These are phyloP conservation scores for Nannoperca australis DNA, from an alignment of 2,797 vertebrate genomes.

Conservation along the genomic window DNA sequence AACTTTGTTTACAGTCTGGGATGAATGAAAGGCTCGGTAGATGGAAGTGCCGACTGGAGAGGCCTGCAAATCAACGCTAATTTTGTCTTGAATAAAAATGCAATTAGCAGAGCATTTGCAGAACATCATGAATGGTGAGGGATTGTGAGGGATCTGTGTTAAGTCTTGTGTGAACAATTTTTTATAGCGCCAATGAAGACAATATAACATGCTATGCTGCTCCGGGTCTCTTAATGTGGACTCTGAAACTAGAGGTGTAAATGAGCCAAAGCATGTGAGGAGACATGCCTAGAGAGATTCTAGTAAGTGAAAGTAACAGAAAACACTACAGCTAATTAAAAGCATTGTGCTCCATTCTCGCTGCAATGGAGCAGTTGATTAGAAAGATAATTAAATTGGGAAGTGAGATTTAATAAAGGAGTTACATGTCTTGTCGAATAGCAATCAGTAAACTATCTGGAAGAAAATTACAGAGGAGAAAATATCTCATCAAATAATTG, in stretches of 20 bases:
- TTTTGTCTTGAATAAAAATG: conserved; percentile 28
- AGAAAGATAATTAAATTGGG: conserved; percentile 81
- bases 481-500: conserved; percentile 35
- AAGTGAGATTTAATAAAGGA: conserved; percentile 73
- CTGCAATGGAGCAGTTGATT: conserved; percentile 75
- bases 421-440: conserved; percentile 38
- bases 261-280: conserved; percentile 5
- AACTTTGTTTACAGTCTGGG: conserved; percentile 65
- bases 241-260: background rate
- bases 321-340: conserved; percentile 72
- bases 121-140: background rate
- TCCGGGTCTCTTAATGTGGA: background rate
- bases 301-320: conserved; percentile 46
- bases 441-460: conserved; percentile 46
- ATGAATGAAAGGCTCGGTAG: conserved; percentile 39
- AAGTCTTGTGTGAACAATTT: background rate
- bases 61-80: background rate
- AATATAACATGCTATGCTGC: background rate
- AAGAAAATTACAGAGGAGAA: conserved; percentile 52
- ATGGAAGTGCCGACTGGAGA: conserved; percentile 17
- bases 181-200: background rate
- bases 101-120: conserved; percentile 28
- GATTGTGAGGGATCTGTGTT: background rate
- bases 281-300: conserved; percentile 51
- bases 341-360: conserved; percentile 50